Base-by-base conservation (phyloP, 2,888 invertebrate species). In the Conus canariensis region DNA sequence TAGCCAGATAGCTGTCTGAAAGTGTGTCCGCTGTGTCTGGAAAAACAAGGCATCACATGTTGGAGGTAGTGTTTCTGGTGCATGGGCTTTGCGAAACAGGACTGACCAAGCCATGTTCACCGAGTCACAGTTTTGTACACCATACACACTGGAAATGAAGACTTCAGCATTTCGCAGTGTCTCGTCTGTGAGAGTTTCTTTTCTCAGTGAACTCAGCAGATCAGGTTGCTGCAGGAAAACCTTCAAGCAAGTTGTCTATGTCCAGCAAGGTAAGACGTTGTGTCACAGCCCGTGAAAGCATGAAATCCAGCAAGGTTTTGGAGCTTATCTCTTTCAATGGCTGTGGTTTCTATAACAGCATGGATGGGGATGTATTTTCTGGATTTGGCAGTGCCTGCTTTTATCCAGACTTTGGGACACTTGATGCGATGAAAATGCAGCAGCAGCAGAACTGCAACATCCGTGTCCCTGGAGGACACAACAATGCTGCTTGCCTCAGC, bases 61-160 rank as follows among this genome's bases (percentile, higher is more conserved):
- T 74, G 74, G 74, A 25, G 74, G 74, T n/a, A 74, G 74, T n/a
- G 74, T 74, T 74, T 19, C 74, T 74, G 74, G 74, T 74, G 22
- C 74, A 74, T 74, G 74, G 74, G 25, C 74, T 74, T 25, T 74
- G n/a, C 12, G 74, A 74, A 74, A n/a, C 74, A 74, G 22, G 74
- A 74, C 25, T 22, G 74, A 74, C 74, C 74, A 8, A 22, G 74
- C 25, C 74, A 74, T 74, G 74, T 64, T 64, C 74, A 74, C n/a
- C 22, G 19, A 74, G 74, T 74, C 74, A n/a, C 74, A 74, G 22
- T 74, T 74, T 74, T 74, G 74, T 25, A 8, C 74, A 12, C 74
- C 60, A 64, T 74, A 19, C 25, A 25, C 25, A n/a, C 25, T 74
- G 74, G n/a, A 74, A n/a, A 74, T 19, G 74, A 74, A 74, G 74